phyloP scores from a whole-genome alignment of 2,797 vertebrate species.

The Scolopax rusticola region DNA sequence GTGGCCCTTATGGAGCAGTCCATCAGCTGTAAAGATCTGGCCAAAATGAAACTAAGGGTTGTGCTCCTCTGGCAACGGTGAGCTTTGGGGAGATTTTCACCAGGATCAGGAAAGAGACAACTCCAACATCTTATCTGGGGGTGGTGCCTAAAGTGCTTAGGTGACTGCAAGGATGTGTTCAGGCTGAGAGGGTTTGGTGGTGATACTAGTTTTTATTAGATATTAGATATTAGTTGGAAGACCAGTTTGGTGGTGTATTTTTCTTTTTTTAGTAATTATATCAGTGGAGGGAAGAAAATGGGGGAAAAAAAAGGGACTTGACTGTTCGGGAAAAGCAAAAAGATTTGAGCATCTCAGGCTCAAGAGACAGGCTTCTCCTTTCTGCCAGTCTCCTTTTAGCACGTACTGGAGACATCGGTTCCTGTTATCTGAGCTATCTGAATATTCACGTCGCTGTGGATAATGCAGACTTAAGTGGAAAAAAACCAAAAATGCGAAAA shows the following conservation, averaged over 20 bases:
- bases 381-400: not conserved
- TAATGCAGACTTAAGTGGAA: not conserved
- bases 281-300: not conserved
- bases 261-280: not conserved
- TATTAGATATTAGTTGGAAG: too few relatives aligned
- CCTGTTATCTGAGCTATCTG: not conserved
- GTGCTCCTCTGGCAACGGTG: fast-evolving
- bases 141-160: not conserved
- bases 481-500: not conserved
- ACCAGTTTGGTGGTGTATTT: not conserved
- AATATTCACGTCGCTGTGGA: not conserved
- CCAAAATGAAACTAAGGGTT: not conserved
- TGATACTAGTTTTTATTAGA: not conserved
- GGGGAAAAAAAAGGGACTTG: too few relatives aligned
- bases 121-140: not conserved
- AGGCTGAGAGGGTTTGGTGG: not conserved
- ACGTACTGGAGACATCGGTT: not conserved
- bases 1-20: not conserved
- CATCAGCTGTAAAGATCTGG: not conserved
- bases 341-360: not conserved
- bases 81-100: not conserved
- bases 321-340: not conserved
- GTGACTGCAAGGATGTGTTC: not conserved
- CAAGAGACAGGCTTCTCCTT: not conserved
- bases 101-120: not conserved